Conservation (phyloP, 2,888 invertebrate genomes). For the Sinelater perroti region DNA sequence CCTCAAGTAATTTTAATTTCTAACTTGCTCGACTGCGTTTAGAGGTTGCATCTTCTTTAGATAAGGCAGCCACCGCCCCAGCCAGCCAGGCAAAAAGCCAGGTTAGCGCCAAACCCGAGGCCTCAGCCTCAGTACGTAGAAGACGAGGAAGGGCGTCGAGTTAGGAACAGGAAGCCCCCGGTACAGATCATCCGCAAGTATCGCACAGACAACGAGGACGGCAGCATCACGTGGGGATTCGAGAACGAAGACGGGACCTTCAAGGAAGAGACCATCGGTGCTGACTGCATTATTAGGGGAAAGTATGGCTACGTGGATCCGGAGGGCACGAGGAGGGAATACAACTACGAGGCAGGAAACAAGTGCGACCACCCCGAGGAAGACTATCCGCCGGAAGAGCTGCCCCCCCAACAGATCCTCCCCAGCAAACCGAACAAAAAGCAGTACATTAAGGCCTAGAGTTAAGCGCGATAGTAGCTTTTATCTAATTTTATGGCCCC, state of each 20-base stretch:
- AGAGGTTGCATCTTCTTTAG: too few species aligned
- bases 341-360: constrained; percentile 83
- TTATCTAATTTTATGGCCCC: too few species aligned
- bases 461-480: too few species aligned
- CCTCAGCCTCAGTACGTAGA: constrained; percentile 50
- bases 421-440: constrained; percentile 3
- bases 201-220: constrained; percentile 81
- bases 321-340: constrained; percentile 82
- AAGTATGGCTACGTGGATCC: constrained; percentile 87
- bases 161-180: constrained; percentile 57
- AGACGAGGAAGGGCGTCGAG: constrained; percentile 57
- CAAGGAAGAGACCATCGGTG: constrained; percentile 84
- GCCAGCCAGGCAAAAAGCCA: constrained; percentile 61
- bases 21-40: too few species aligned
- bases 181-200: constrained; percentile 65
- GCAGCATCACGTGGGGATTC: constrained; percentile 88
- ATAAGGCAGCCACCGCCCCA: constrained; percentile 62
- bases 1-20: background rate
- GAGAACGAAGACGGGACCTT: constrained; percentile 89
- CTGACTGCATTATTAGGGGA: constrained; percentile 73
- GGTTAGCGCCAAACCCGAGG: constrained; percentile 54
- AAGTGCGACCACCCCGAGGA: constrained; percentile 68
- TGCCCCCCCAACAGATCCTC: constrained; percentile 11
- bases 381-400: constrained; percentile 42
- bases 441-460: constrained; percentile 18